Percentiles rank a stretch among this genome's conserved stretches.
phyloP scores from a whole-genome alignment of 2,113 vertebrate genomes.

The Chamaetylas fuelleborni region DNA sequence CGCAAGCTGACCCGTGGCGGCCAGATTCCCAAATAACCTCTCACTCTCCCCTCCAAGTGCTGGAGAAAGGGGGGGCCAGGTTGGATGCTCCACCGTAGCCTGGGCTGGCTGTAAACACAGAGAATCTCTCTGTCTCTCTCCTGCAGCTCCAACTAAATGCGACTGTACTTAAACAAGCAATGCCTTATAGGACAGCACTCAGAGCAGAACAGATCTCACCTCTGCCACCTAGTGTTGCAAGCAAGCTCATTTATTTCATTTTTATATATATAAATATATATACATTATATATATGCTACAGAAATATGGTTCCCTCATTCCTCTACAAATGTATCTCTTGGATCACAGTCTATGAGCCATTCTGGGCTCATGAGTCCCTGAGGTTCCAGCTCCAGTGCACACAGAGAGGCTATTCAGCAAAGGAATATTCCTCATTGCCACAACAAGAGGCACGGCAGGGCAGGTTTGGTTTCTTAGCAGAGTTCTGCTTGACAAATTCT shows the following conservation, averaged over 20 bases:
- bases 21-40: slow-evolving; percentile 55
- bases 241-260: slow-evolving; percentile 34
- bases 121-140: slow-evolving; percentile 73
- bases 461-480: slow-evolving; percentile 28
- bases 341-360: background rate
- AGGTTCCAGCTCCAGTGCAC: background rate
- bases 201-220: slow-evolving; percentile 72
- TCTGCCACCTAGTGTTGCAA: slow-evolving; percentile 81
- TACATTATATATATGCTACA: background rate
- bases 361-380: background rate
- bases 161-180: slow-evolving; percentile 85
- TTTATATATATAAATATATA: slow-evolving; percentile 16
- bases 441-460: background rate
- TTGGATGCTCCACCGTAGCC: slow-evolving; percentile 58
- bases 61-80: slow-evolving; percentile 32
- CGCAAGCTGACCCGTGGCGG: slow-evolving; percentile 55
- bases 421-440: background rate
- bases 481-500: slow-evolving; percentile 48
- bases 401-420: fast-evolving
- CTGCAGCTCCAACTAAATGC: slow-evolving; percentile 86
- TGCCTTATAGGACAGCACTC: slow-evolving; percentile 79
- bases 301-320: slow-evolving; percentile 30
- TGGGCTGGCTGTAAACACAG: slow-evolving; percentile 65
- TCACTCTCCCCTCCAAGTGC: slow-evolving; percentile 49
- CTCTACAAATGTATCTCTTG: background rate